Evolutionary conservation across 2,113 vertebrate species (phyloP).

Genomic region (Chamaea fasciata): DNA sequence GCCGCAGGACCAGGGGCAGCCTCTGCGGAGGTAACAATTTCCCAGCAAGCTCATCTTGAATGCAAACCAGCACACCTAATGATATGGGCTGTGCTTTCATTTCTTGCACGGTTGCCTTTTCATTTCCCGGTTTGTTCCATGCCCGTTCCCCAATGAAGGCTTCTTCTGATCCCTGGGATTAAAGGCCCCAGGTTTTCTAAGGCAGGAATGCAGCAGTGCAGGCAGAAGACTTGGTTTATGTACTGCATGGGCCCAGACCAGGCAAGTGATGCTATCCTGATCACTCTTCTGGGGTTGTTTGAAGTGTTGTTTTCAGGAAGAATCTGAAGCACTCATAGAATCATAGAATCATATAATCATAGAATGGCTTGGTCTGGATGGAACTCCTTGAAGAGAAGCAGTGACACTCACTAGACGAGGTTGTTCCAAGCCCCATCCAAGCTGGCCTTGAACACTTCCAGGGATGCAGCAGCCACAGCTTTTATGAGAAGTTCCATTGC

Average conservation of each 20-base stretch:
- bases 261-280: not conserved
- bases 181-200: not conserved
- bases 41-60: not conserved
- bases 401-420: not conserved
- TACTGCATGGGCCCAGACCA: not conserved
- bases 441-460: not conserved
- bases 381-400: not conserved
- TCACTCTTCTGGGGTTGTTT: not conserved
- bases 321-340: not conserved
- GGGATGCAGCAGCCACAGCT: not conserved
- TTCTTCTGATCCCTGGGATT: not conserved
- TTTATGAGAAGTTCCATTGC: not conserved
- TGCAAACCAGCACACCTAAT: not conserved
- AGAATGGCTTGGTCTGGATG: not conserved
- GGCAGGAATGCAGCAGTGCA: not conserved
- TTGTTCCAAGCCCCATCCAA: not conserved
- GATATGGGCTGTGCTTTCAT: not conserved
- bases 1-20: not conserved
- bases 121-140: not conserved
- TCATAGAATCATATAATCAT: not conserved
- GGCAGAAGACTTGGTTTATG: not conserved
- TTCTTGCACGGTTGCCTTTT: not conserved
- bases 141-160: not conserved
- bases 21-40: not conserved
- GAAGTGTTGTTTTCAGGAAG: not conserved